A percentile compares a stretch with the other conserved stretches of the same genome.
Conservation (phyloP, 2,113 vertebrate species). For the Microcebus ravelobensis region DNA sequence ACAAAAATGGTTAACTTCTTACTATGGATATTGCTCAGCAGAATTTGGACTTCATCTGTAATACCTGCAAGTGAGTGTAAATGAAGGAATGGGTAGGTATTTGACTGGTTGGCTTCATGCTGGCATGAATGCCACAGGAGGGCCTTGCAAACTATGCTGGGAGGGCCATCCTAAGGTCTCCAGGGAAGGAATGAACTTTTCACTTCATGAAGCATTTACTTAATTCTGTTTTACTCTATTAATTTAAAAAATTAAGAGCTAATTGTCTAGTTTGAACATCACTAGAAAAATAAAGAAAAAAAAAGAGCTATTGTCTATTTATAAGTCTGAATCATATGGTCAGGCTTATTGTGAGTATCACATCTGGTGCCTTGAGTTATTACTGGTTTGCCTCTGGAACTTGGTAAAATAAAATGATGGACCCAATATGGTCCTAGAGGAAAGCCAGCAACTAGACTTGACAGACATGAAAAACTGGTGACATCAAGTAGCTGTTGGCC, state of each 20-base stretch:
- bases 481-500: background rate
- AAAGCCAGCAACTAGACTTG: background rate
- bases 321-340: background rate
- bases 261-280: background rate
- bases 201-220: slow-evolving; percentile 11
- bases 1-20: background rate
- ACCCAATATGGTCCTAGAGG: background rate
- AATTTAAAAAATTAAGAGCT: background rate
- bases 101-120: background rate
- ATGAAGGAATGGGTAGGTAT: background rate
- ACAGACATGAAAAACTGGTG: background rate
- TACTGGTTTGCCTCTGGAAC: background rate
- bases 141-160: background rate
- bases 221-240: slow-evolving; percentile 45
- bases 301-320: background rate
- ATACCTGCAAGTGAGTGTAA: background rate
- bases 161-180: background rate
- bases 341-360: background rate
- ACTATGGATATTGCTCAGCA: background rate
- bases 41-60: background rate
- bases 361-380: background rate
- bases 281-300: too few species aligned
- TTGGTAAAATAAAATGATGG: slow-evolving; percentile 24
- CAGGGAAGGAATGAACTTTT: background rate
- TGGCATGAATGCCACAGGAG: background rate